Evolutionary conservation across 1,140 invertebrate genomes (phyloP).

Genomic region (Trachelipus rathkii): DNA sequence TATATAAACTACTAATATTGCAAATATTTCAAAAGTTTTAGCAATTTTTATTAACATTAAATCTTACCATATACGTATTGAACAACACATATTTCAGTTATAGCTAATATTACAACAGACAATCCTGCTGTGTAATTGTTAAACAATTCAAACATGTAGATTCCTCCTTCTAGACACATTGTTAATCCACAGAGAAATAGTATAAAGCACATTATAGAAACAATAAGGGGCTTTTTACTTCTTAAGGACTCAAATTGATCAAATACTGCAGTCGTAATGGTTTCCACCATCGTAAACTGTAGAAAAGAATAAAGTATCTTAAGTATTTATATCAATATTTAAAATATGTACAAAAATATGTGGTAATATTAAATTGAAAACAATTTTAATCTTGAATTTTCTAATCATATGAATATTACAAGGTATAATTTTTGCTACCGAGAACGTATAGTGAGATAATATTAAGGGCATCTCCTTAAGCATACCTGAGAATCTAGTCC

Average conservation of each 20-base stretch:
- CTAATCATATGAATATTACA: no score
- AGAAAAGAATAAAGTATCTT: slow-evolving; percentile 9
- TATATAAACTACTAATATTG: no score
- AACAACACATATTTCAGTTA: slow-evolving; percentile 29
- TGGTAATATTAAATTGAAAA: no score
- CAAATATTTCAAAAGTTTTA: not conserved
- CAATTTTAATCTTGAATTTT: no score
- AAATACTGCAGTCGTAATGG: slow-evolving; percentile 71
- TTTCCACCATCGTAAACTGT: slow-evolving; percentile 73
- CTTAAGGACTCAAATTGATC: slow-evolving; percentile 51
- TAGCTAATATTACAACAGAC: slow-evolving; percentile 35
- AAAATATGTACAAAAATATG: no score
- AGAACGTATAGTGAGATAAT: no score
- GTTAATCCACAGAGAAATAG: slow-evolving; percentile 31
- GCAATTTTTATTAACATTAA: not conserved
- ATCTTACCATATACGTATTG: slow-evolving; percentile 39
- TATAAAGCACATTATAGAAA: slow-evolving; percentile 16
- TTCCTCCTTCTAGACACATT: slow-evolving; percentile 25
- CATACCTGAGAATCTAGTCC: slow-evolving; percentile 46
- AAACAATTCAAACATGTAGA: slow-evolving; percentile 28
- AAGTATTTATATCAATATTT: not conserved
- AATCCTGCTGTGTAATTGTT: slow-evolving; percentile 38
- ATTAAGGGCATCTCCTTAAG: no score
- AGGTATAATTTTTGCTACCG: no score
- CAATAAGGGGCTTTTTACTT: slow-evolving; percentile 17